Evolutionary conservation across 2,888 invertebrate species (phyloP).

Genomic region (Nemurella pictetii): DNA sequence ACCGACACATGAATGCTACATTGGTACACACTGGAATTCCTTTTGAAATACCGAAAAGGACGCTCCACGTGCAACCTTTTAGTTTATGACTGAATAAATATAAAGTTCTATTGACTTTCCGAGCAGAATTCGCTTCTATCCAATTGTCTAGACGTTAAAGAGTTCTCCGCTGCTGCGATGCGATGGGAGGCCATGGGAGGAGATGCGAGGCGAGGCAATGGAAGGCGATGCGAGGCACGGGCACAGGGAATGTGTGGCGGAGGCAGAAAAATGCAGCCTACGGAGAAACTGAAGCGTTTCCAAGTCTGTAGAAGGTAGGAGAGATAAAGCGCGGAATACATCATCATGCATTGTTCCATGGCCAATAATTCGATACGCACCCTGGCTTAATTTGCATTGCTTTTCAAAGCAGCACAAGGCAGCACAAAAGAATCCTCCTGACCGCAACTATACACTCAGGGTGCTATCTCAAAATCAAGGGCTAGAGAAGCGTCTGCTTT

Average conservation of each 20-base stretch:
- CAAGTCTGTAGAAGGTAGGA: too few species aligned
- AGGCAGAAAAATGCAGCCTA: neutral
- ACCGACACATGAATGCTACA: neutral
- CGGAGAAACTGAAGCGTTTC: neutral
- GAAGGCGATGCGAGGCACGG: neutral
- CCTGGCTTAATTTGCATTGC: neutral
- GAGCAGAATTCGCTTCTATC: neutral
- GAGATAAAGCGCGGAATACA: neutral
- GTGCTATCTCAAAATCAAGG: neutral
- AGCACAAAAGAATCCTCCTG: neutral
- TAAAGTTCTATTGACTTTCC: constrained; percentile 6
- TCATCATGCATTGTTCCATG: neutral
- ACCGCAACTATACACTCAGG: neutral
- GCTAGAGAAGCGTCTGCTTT: neutral
- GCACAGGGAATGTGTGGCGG: neutral
- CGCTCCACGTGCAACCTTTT: constrained; percentile 2
- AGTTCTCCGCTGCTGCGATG: neutral
- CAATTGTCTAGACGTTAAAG: constrained; percentile 18
- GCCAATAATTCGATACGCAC: neutral
- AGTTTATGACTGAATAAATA: constrained; percentile 25
- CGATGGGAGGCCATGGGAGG: neutral
- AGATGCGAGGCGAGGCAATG: neutral
- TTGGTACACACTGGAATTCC: neutral
- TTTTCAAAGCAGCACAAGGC: neutral
- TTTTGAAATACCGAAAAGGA: neutral